phyloP scores from a whole-genome alignment of 2,797 vertebrate species.

The Monodelphis domestica region DNA sequence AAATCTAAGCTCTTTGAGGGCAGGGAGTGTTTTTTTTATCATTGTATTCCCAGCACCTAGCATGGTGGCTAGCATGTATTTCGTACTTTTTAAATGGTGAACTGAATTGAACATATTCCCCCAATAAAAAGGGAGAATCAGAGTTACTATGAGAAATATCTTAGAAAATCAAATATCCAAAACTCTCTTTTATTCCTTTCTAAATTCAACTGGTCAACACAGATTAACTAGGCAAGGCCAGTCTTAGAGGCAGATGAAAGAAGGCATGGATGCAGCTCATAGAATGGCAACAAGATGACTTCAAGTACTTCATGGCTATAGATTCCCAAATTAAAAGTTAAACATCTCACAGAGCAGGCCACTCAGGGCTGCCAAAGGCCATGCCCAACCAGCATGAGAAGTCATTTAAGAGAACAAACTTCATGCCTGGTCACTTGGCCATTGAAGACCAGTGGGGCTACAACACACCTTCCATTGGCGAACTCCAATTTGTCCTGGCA shows the following conservation, averaged over 20 bases:
- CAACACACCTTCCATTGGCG: slow-evolving; percentile 44
- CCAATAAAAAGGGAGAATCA: neutral
- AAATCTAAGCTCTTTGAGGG: neutral
- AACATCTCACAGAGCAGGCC: neutral
- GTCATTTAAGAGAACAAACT: neutral
- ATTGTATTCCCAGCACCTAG: neutral
- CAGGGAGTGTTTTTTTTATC: neutral
- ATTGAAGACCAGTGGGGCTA: slow-evolving; percentile 69
- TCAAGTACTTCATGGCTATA: slow-evolving; percentile 29
- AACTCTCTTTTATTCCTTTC: neutral
- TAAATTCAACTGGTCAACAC: neutral
- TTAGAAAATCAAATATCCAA: neutral
- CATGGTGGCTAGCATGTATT: neutral
- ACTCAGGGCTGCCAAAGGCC: neutral
- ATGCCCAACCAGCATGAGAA: neutral
- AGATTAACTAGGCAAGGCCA: neutral
- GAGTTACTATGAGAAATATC: neutral
- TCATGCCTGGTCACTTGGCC: slow-evolving; percentile 62
- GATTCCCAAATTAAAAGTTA: slow-evolving; percentile 60
- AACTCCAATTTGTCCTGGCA: slow-evolving; percentile 73
- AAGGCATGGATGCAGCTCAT: slow-evolving; percentile 6
- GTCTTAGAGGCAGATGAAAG: neutral
- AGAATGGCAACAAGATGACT: neutral
- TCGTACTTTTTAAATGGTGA: neutral
- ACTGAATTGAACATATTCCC: neutral